Evolutionary conservation across 2,888 invertebrate species (phyloP), one percentile per base, ranked within the genome.

Genomic region (Yponomeuta sedellus): DNA sequence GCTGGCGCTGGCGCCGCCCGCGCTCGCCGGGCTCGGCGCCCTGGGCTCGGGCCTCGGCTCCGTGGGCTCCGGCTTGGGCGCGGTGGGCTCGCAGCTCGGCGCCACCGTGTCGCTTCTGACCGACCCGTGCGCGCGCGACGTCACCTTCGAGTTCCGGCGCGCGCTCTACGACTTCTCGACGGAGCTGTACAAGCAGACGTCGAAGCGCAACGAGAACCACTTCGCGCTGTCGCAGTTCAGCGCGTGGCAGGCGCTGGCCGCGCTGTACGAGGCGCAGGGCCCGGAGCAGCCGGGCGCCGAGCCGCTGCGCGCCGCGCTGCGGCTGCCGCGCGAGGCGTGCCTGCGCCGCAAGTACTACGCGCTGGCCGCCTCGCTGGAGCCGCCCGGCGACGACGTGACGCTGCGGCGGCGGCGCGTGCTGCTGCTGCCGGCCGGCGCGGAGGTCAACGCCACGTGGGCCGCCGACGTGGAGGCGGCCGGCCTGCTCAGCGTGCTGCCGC

Each of bases 211-310:
- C 56, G 62, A 67, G 58, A 67, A 69, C 2, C 71, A 78, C 56
- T 77, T 77, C 19, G 73, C 72, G 0, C 67, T 76, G 34, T 79
- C 79, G 0, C 76, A 76, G 0, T 70, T 67, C 12, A 70, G 73
- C 0, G 70, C 77, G 1, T 80, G 79, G 80, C 39, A 75, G 1
- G 70, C 75, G 0, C 57, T 79, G 2, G 69, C 77, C 3, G 74
- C 75, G 1, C 65, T 80, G 52, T 44, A 44, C 44, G 44, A 44
- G 44, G 52, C 58, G 11, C n/a, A n/a, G 19, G 64, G 64, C 19
- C 40, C 39, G 64, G 40, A 59, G 22, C 59, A 59, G 11, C 61
- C 61, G 28, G n/a, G n/a, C 12, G 10, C 10, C 10, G 44, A 63
- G n/a, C 40, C 19, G 22, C 63, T 63, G 19, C 20, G 39, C 5